These are phyloP conservation scores for Anthopleura xanthogrammica DNA, from an alignment of 92 coral and sea anemone genomes.

Conservation along the genomic window DNA sequence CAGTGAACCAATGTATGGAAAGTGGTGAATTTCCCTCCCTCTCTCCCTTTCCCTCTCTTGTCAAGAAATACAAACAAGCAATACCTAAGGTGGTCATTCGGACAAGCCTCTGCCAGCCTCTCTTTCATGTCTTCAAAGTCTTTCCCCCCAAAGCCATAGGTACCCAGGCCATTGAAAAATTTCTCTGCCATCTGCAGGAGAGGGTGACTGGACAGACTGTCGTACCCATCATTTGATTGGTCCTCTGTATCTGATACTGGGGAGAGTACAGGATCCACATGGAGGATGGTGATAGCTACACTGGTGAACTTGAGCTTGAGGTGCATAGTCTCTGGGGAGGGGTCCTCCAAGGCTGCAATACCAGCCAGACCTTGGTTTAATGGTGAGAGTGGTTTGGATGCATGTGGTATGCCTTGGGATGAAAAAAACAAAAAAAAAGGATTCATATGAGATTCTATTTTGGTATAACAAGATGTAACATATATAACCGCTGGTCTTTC, in stretches of 20 bases:
- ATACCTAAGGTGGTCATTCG: slow-evolving; percentile 87
- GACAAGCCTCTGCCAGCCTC: slow-evolving; percentile 75
- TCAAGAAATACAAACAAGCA: background rate
- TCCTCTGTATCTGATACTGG: slow-evolving; percentile 50
- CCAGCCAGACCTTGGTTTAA: slow-evolving; percentile 93
- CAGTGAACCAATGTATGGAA: too few relatives aligned
- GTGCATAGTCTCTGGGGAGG: slow-evolving; percentile 73
- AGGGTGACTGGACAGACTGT: slow-evolving; percentile 59
- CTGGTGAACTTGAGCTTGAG: slow-evolving; percentile 71
- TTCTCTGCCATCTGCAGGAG: slow-evolving; percentile 81
- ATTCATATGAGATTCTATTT: too few relatives aligned
- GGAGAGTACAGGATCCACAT: slow-evolving; percentile 79
- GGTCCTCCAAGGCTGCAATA: slow-evolving; percentile 86
- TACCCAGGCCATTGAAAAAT: slow-evolving; percentile 79
- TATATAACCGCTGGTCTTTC: too few relatives aligned
- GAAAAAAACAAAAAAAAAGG: background rate
- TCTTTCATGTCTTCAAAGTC: slow-evolving; percentile 85
- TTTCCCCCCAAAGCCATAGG: slow-evolving; percentile 90
- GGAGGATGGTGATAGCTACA: slow-evolving; percentile 80
- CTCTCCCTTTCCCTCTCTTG: background rate
- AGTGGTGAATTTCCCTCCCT: too few relatives aligned
- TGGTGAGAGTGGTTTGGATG: slow-evolving; percentile 50
- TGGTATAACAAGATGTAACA: background rate
- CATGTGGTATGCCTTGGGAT: slow-evolving; percentile 39
- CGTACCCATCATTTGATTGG: slow-evolving; percentile 15